Percentiles rank a stretch among this genome's conserved stretches.
phyloP scores from a whole-genome alignment of 2,888 invertebrate species.

The Epinotia nisella region DNA sequence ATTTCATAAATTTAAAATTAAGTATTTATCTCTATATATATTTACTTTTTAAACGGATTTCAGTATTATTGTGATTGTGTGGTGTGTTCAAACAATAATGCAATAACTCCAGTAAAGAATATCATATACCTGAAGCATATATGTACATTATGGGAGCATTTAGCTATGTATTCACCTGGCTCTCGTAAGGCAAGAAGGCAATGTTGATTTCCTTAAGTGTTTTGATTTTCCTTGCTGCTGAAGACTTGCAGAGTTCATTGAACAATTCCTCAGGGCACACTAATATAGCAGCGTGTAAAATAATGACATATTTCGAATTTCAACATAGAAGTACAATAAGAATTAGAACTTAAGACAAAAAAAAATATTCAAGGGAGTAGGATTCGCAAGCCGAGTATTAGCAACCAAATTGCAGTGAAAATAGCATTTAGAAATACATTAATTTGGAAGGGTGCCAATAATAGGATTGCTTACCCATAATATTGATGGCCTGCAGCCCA shows the following conservation, averaged over 20 bases:
- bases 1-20: too few species aligned
- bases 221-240: conserved; percentile 97
- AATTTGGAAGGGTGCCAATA: neutral
- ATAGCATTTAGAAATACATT: neutral
- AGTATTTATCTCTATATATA: too few species aligned
- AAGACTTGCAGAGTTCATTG: conserved; percentile 98
- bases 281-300: conserved; percentile 82
- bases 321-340: conserved; percentile 25
- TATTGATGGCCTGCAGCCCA: neutral
- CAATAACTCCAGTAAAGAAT: too few species aligned
- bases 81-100: too few species aligned
- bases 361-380: neutral
- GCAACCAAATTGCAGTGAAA: neutral
- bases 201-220: conserved; percentile 99
- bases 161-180: conserved; percentile 89
- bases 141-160: neutral
- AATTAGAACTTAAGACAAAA: neutral
- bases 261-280: conserved; percentile 98
- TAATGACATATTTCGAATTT: conserved; percentile 50
- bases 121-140: too few species aligned
- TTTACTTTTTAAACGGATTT: neutral
- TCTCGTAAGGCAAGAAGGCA: conserved; percentile 98
- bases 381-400: neutral
- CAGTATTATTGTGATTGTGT: neutral
- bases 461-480: neutral